phyloP scores from a whole-genome alignment of 2,888 invertebrate genomes.

The Bugula neritina region DNA sequence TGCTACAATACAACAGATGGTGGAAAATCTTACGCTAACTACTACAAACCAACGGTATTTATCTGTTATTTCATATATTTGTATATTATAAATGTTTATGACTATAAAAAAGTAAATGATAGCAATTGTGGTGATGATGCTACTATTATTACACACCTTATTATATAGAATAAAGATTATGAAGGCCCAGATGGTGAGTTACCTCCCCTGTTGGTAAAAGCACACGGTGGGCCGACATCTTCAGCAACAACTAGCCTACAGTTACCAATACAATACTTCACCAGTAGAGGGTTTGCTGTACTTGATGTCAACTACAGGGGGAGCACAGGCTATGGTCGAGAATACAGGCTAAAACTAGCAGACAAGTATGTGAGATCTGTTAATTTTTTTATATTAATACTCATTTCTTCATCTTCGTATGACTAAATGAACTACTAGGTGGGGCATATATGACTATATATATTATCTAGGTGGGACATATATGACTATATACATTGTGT shows the following conservation, averaged over 20 bases:
- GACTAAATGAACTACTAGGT: too few relatives aligned
- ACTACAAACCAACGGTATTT: background rate
- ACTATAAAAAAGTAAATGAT: too few relatives aligned
- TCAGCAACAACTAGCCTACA: conserved; percentile 40
- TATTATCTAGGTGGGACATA: too few relatives aligned
- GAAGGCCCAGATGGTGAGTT: conserved; percentile 38
- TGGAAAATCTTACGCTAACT: background rate
- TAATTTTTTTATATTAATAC: conserved; percentile 7
- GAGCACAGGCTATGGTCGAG: conserved; percentile 52
- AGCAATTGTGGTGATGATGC: conserved; percentile 4
- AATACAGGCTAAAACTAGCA: conserved; percentile 47
- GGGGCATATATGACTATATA: too few relatives aligned
- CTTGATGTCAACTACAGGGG: conserved; percentile 55
- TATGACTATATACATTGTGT: too few relatives aligned
- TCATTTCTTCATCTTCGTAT: too few relatives aligned
- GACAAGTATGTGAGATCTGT: conserved; percentile 36
- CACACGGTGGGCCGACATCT: conserved; percentile 55
- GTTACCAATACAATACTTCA: conserved; percentile 51
- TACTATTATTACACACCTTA: background rate
- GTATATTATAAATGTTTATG: background rate
- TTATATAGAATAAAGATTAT: conserved; percentile 44
- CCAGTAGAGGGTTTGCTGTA: conserved; percentile 54
- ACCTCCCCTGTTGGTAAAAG: conserved; percentile 52
- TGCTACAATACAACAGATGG: background rate
- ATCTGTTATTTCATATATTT: background rate